Conservation (phyloP, 2,888 invertebrate species). For the Eledona agricola region DNA sequence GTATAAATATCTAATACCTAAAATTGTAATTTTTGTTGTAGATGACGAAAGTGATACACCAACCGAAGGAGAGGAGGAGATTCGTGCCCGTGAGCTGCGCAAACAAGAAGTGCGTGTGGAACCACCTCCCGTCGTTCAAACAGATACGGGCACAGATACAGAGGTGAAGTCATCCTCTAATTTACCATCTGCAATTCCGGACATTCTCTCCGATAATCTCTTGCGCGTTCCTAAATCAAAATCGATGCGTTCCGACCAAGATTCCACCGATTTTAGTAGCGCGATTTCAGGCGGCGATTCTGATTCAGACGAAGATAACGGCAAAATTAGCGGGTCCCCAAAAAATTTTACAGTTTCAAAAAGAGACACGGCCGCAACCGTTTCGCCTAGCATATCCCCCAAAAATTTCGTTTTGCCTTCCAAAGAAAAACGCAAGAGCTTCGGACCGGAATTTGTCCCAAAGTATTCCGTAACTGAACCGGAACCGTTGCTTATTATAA, state of each 20-base stretch:
- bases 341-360: conserved; percentile 41
- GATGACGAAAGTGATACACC: conserved; percentile 76
- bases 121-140: conserved; percentile 70
- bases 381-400: conserved; percentile 41
- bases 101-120: conserved; percentile 74
- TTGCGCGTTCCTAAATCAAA: conserved; percentile 35
- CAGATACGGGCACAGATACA: conserved; percentile 74
- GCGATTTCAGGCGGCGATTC: conserved; percentile 57
- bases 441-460: conserved; percentile 58
- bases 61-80: conserved; percentile 76
- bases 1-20: conserved; percentile 10
- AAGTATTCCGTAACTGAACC: conserved; percentile 53
- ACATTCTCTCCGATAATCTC: conserved; percentile 39
- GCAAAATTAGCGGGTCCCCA: conserved; percentile 16
- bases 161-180: conserved; percentile 69
- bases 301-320: conserved; percentile 38
- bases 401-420: conserved; percentile 56
- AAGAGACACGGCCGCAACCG: conserved; percentile 48
- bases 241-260: conserved; percentile 42
- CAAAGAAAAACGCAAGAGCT: conserved; percentile 53
- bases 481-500: conserved; percentile 59
- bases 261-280: conserved; percentile 57
- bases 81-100: conserved; percentile 72
- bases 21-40: conserved; percentile 47
- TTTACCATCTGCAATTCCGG: conserved; percentile 47